Conservation (phyloP, 2,888 invertebrate species). For the Ryuthela nishihirai region DNA sequence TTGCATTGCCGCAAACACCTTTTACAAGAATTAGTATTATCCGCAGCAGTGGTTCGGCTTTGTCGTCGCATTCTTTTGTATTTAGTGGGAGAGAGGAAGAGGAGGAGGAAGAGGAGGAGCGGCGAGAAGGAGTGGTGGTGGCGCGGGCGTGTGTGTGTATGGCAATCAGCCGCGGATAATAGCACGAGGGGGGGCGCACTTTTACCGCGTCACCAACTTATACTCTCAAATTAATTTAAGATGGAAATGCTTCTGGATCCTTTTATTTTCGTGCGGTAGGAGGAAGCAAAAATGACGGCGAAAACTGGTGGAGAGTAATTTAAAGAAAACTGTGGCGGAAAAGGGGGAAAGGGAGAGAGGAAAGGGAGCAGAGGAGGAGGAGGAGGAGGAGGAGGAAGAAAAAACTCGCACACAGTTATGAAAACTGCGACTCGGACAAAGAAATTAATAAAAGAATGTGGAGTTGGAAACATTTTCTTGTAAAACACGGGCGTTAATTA, state of each 20-base stretch:
- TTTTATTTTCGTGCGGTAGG: slow-evolving; percentile 27
- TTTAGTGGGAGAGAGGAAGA: slow-evolving; percentile 19
- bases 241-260: slow-evolving; percentile 1
- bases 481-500: slow-evolving; percentile 35
- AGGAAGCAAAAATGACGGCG: slow-evolving; percentile 28
- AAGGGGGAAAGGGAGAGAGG: slow-evolving; percentile 1
- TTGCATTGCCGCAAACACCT: too few relatives aligned
- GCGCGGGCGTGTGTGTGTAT: slow-evolving; percentile 29
- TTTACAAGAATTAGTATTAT: slow-evolving; percentile 36
- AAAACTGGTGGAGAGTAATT: slow-evolving; percentile 33
- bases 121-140: neutral
- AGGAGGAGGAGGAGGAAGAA: slow-evolving; percentile 6
- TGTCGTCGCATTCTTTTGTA: slow-evolving; percentile 32
- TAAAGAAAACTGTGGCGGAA: slow-evolving; percentile 15
- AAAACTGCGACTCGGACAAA: slow-evolving; percentile 33
- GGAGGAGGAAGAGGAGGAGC: neutral
- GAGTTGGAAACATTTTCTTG: slow-evolving; percentile 37
- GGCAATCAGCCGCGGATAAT: too few relatives aligned
- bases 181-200: slow-evolving; percentile 14
- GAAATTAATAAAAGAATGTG: slow-evolving; percentile 34
- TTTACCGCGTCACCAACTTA: slow-evolving; percentile 28
- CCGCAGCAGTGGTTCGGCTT: too few relatives aligned
- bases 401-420: slow-evolving; percentile 23
- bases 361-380: neutral
- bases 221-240: slow-evolving; percentile 35